Evolutionary conservation across 2,113 vertebrate species (phyloP).

Genomic region (Bubo scandiacus): DNA sequence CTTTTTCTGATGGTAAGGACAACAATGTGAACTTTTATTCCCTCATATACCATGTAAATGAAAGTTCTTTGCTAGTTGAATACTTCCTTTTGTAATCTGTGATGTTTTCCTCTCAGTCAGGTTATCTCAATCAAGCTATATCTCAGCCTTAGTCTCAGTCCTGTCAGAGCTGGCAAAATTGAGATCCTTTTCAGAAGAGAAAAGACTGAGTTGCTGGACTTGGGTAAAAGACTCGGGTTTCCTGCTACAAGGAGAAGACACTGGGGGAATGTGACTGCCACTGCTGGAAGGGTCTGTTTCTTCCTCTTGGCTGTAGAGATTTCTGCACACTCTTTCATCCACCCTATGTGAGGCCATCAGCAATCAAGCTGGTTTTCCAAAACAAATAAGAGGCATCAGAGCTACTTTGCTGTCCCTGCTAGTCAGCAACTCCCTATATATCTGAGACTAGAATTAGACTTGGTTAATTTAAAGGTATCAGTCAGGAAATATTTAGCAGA

Average conservation of each 20-base stretch:
- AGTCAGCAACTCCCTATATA: background rate
- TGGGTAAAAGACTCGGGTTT: background rate
- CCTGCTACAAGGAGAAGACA: background rate
- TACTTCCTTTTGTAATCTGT: background rate
- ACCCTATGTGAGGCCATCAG: background rate
- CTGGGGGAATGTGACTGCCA: background rate
- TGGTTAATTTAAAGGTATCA: background rate
- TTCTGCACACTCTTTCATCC: background rate
- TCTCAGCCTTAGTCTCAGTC: background rate
- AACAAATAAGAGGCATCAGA: background rate
- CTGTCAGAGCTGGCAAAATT: background rate
- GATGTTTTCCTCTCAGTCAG: background rate
- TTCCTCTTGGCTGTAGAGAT: background rate
- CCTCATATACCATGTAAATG: background rate
- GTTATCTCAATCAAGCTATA: background rate
- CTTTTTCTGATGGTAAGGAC: background rate
- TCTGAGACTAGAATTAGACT: background rate
- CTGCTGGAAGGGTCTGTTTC: background rate
- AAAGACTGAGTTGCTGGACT: background rate
- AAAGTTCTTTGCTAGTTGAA: background rate
- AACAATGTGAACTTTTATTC: background rate
- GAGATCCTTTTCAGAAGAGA: background rate
- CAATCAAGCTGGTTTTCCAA: background rate
- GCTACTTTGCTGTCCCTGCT: background rate
- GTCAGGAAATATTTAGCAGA: background rate